Evolutionary conservation across 1,140 invertebrate genomes (phyloP).

Genomic region (Macrosteles quadrilineatus): DNA sequence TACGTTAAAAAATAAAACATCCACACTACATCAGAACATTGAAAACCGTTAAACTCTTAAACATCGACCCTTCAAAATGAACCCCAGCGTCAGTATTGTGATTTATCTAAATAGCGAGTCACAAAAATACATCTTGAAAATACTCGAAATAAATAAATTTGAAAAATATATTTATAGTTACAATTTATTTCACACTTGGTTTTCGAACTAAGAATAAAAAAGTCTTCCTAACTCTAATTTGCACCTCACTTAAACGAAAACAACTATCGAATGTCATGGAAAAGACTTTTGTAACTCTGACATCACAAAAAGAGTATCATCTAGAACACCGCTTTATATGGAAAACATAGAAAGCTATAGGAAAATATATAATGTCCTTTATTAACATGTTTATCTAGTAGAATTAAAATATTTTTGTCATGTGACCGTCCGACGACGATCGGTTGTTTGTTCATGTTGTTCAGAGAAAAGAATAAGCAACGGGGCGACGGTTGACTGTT

Average conservation of each 20-base stretch:
- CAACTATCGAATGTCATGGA: neutral
- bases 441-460: neutral
- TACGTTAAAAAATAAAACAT: neutral
- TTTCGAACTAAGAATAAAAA: conserved; percentile 4
- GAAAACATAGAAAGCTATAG: conserved; percentile 25
- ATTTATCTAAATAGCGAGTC: neutral
- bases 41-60: neutral
- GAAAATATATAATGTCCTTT: conserved; percentile 23
- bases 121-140: neutral
- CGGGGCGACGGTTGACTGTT: neutral
- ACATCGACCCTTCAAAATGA: neutral
- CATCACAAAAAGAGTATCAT: conserved; percentile 23
- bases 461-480: conserved; percentile 24
- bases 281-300: neutral
- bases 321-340: conserved; percentile 14
- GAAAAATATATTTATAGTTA: neutral
- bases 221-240: conserved; percentile 9
- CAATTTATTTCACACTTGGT: neutral
- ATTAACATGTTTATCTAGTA: conserved; percentile 18
- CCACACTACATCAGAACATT: neutral
- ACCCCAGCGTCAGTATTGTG: neutral
- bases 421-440: neutral
- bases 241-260: conserved; percentile 1
- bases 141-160: neutral
- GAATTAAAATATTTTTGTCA: conserved; percentile 25